Evolutionary conservation across 2,113 vertebrate species (phyloP).

Genomic region (Lichenostomus cassidix): DNA sequence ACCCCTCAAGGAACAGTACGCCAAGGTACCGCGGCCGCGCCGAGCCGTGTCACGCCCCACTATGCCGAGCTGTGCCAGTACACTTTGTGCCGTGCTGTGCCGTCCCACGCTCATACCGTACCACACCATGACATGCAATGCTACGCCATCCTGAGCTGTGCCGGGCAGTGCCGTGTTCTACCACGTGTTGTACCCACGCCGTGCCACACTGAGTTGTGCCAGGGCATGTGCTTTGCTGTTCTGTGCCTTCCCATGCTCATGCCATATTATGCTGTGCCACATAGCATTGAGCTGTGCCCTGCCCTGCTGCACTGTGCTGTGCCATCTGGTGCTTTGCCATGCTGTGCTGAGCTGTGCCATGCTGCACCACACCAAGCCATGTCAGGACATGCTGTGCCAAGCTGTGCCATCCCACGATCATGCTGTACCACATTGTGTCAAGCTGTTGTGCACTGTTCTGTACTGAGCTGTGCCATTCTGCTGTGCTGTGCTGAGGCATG

Average conservation of each 20-base stretch:
- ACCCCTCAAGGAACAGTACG: conserved; percentile 76
- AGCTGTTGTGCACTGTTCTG: neutral
- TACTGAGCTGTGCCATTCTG: neutral
- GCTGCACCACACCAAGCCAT: no score
- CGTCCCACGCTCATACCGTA: no score
- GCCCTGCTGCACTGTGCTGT: accelerated
- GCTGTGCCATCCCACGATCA: accelerated
- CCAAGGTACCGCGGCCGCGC: conserved; percentile 53
- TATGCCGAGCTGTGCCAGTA: neutral
- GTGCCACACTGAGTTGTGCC: neutral
- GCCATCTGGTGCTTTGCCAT: neutral
- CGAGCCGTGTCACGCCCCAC: accelerated
- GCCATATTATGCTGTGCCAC: neutral
- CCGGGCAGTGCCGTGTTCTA: neutral
- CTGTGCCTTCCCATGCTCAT: neutral
- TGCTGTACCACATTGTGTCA: accelerated
- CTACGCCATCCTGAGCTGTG: neutral
- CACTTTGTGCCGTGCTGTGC: neutral
- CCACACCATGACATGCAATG: accelerated
- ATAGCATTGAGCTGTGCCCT: neutral
- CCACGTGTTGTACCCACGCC: accelerated
- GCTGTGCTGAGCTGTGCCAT: neutral
- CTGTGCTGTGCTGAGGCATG: neutral
- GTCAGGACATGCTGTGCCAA: neutral
- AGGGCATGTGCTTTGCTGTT: neutral